Base-by-base conservation (phyloP, 2,797 vertebrate species). In the Malacoctenus gilli region DNA sequence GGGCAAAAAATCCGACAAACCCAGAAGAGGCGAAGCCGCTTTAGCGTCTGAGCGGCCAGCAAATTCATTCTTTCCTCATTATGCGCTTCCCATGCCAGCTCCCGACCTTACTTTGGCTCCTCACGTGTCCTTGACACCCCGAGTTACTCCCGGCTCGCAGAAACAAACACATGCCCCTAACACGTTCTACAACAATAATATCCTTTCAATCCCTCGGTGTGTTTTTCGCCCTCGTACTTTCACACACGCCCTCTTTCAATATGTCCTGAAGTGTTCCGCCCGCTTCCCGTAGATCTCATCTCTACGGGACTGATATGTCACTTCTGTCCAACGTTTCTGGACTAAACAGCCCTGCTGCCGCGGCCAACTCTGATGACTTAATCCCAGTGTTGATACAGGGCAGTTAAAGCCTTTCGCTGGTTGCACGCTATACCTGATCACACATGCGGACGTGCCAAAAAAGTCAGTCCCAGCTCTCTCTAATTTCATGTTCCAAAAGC, bases 331-430 rank as follows among this genome's bases (percentile, higher is more conserved):
- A 11, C n/a, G 64, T 54, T 69, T 47, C 60, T 75, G 66, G 52
- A 73, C 72, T 72, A 67, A 75, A 77, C 47, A 57, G 68, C 54
- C 25, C 5, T n/a, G 37, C 48, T 52, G 19, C 43, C 4, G 44
- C 3, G 28, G 86, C 86, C 85, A 87, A 79, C 25, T 78, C 39
- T 28, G 54, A 87, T 88, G 88, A 89, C 77, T 60, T 90, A 68
- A 86, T 85, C 62, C 68, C 52, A 53, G 54, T 50, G 74, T 74
- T 78, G 78, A 82, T 85, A 79, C 66, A 58, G 66, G 54, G 67
- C 62, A 76, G 77, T 77, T 66, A 75, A 72, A 81, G 52, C 31
- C 42, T 35, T 31, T 62, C 51, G 65, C 38, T 47, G 58, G 48
- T 66, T 41, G 65, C 78, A 83, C 59, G 63, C 82, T 62, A 72